A percentile compares a stretch with the other conserved stretches of the same genome.
phyloP scores from a whole-genome alignment of 2,888 invertebrate species.

The Omphaloscelis lunosa region DNA sequence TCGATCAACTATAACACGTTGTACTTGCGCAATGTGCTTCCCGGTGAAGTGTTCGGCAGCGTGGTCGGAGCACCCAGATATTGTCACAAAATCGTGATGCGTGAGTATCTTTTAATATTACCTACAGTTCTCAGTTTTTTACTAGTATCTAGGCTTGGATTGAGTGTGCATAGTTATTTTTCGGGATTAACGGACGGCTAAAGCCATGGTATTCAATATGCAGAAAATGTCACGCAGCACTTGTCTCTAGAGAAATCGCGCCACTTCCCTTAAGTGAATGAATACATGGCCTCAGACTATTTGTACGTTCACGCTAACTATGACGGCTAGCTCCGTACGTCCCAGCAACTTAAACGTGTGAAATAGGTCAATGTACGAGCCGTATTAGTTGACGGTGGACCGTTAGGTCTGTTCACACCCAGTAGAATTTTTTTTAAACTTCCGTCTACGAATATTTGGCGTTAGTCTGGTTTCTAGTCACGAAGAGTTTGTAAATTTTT shows the following conservation, averaged over 20 bases:
- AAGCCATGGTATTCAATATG: background rate
- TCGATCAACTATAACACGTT: conserved; percentile 78
- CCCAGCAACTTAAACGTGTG: background rate
- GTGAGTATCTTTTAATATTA: conserved; percentile 73
- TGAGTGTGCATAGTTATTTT: background rate
- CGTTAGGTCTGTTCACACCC: background rate
- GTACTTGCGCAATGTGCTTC: conserved; percentile 76
- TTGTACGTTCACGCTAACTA: background rate
- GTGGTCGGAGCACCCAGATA: conserved; percentile 81
- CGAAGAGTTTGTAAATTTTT: background rate
- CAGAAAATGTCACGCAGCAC: background rate
- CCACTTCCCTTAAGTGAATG: background rate
- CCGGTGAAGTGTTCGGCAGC: conserved; percentile 73
- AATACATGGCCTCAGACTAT: background rate
- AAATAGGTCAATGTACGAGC: background rate
- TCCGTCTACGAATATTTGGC: background rate
- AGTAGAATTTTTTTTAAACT: background rate
- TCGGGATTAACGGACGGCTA: background rate
- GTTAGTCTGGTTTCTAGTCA: no score
- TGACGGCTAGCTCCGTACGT: background rate
- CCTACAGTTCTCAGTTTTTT: no score
- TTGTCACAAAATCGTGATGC: conserved; percentile 84
- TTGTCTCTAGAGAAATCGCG: background rate
- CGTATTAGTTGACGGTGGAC: background rate
- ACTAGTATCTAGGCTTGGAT: no score